phyloP scores from a whole-genome alignment of 2,888 invertebrate species.

The Trachelus stipa region DNA sequence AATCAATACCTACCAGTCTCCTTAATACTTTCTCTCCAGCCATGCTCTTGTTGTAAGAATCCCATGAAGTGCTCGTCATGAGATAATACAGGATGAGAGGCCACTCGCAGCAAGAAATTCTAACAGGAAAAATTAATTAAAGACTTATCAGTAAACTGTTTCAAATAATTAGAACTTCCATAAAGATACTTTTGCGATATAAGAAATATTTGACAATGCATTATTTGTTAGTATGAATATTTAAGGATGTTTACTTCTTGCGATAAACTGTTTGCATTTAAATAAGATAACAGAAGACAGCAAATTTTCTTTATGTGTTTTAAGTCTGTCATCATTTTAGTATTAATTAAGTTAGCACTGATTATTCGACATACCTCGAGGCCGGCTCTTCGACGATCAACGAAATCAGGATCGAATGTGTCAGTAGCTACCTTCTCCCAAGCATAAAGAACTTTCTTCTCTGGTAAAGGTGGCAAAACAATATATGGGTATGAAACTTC shows the following conservation, averaged over 20 bases:
- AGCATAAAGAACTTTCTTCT: slow-evolving; percentile 80
- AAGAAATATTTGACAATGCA: neutral
- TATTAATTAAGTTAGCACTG: neutral
- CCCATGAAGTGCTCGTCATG: slow-evolving; percentile 82
- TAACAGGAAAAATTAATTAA: slow-evolving; percentile 38
- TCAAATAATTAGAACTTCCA: neutral
- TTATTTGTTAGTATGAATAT: too few species aligned
- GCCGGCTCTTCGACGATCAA: slow-evolving; percentile 84
- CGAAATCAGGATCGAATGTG: slow-evolving; percentile 86
- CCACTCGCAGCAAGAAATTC: slow-evolving; percentile 81
- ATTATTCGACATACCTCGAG: slow-evolving; percentile 70
- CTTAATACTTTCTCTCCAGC: slow-evolving; percentile 83
- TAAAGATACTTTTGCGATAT: neutral
- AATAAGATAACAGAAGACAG: neutral
- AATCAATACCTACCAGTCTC: slow-evolving; percentile 72
- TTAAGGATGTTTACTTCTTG: neutral
- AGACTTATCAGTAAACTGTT: neutral
- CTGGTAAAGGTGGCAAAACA: slow-evolving; percentile 84
- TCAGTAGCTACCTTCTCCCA: slow-evolving; percentile 84
- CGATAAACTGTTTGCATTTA: neutral
- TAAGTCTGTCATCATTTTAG: neutral
- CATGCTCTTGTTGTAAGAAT: slow-evolving; percentile 82
- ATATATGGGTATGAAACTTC: slow-evolving; percentile 83
- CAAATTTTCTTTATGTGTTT: neutral
- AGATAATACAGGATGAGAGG: slow-evolving; percentile 79